Evolutionary conservation across 2,797 vertebrate species (phyloP).

Genomic region (Fistularia commersonii): DNA sequence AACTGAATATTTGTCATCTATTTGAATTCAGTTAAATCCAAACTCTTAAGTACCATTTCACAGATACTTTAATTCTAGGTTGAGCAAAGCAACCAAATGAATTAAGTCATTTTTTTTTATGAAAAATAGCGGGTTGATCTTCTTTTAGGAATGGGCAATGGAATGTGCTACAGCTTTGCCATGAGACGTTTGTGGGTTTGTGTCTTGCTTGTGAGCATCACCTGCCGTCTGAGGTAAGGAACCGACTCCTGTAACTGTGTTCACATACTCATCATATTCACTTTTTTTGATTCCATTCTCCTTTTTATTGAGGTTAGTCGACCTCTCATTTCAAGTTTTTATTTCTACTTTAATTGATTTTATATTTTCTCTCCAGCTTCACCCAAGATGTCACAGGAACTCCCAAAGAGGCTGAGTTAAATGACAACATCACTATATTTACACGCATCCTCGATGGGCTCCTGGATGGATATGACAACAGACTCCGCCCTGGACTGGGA

Average conservation of each 20-base stretch:
- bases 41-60: too few species aligned
- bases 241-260: constrained; percentile 17
- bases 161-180: constrained; percentile 84
- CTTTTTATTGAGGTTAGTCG: too few species aligned
- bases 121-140: constrained; percentile 6
- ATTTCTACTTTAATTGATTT: background rate
- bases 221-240: constrained; percentile 87
- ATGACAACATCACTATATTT: constrained; percentile 95
- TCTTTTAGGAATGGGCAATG: constrained; percentile 91
- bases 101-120: background rate
- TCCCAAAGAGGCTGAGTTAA: constrained; percentile 82
- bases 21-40: too few species aligned
- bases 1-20: too few species aligned
- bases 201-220: constrained; percentile 83
- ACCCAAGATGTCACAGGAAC: constrained; percentile 84
- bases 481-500: constrained; percentile 89
- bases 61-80: too few species aligned
- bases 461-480: constrained; percentile 92
- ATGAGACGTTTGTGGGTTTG: constrained; percentile 85
- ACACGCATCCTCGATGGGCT: constrained; percentile 90
- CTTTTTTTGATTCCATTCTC: background rate
- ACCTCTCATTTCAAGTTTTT: background rate
- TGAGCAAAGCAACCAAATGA: too few species aligned
- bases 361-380: constrained; percentile 61
- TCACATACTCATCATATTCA: background rate